Conservation (phyloP, 2,797 vertebrate genomes). For the Pangasius sanitwongsei region DNA sequence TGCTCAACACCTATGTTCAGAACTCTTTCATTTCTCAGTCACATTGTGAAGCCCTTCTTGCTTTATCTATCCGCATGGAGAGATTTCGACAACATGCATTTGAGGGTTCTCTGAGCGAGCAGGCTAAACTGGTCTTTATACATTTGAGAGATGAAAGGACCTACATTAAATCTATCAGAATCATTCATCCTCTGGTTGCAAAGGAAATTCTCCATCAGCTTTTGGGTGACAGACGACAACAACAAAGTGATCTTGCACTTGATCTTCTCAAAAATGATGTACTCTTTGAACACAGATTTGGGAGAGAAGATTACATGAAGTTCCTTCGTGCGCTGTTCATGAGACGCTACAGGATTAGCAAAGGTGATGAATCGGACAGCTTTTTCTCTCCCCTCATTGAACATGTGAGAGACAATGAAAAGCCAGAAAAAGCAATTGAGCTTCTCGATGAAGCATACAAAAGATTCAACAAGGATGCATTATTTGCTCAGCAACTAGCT, state of each 20-base stretch:
- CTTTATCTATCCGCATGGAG: conserved; percentile 60
- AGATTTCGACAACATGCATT: conserved; percentile 69
- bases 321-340: conserved; percentile 80
- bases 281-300: conserved; percentile 83
- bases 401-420: conserved; percentile 69
- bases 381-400: conserved; percentile 83
- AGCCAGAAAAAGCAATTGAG: conserved; percentile 72
- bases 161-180: conserved; percentile 75
- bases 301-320: conserved; percentile 71
- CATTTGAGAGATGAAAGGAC: conserved; percentile 79
- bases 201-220: conserved; percentile 83
- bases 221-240: conserved; percentile 59
- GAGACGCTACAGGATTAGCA: conserved; percentile 74
- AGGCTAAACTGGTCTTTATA: conserved; percentile 79
- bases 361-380: conserved; percentile 77
- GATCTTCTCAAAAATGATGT: conserved; percentile 71
- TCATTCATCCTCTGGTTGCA: conserved; percentile 83
- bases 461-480: conserved; percentile 72
- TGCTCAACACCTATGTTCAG: conserved; percentile 82
- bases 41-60: conserved; percentile 81
- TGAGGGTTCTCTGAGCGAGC: conserved; percentile 73
- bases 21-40: conserved; percentile 82
- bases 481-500: conserved; percentile 85
- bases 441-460: conserved; percentile 75
- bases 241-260: conserved; percentile 77